Evolutionary conservation across 1,140 invertebrate species (phyloP), one percentile per base, ranked within the genome.

Genomic region (Eufriesea mexicana): DNA sequence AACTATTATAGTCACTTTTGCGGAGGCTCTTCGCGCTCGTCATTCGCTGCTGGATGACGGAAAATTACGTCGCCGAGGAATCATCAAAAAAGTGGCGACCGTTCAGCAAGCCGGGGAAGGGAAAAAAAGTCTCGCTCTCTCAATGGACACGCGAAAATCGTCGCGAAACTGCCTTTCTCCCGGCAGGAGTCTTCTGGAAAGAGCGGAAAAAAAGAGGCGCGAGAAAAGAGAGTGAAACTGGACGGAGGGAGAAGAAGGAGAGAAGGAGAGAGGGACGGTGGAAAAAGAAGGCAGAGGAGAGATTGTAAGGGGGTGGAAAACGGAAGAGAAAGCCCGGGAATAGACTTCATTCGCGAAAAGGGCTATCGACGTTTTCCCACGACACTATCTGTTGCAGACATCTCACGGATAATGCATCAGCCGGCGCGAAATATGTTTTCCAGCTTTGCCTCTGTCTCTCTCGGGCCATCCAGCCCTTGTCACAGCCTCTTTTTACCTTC

Each of bases 311-410:
- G n/a, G 62, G 57, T 59, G 81, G 51, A 72, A 74, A 85, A 72
- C n/a, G 75, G 51, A 54, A 89, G 47, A 23, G 62, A 77, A 59
- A 55, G 35, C 59, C 8, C 20, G 47, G 28, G 74, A 76, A 76
- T 76, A 81, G 84, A 86, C 75, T 80, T 80, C 73, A 70, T 80
- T 81, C 80, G 84, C 82, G 77, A 71, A 86, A 86, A 88, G 72
- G 87, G 76, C 79, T 88, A 89, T 89, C 87, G 87, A 88, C 87
- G 86, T 89, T 89, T 75, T 86, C 86, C 80, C 73, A 78, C 84
- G 84, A 88, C 76, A 72, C 87, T 89, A 89, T 89, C 87, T 89
- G 84, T 88, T 82, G 79, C 73, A 82, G 84, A 85, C 84, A 75
- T 85, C 74, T 83, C 68, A 79, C 85, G 86, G 84, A 89, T 89